Evolutionary conservation across 2,888 invertebrate species (phyloP).

Genomic region (Nephrotoma appendiculata): DNA sequence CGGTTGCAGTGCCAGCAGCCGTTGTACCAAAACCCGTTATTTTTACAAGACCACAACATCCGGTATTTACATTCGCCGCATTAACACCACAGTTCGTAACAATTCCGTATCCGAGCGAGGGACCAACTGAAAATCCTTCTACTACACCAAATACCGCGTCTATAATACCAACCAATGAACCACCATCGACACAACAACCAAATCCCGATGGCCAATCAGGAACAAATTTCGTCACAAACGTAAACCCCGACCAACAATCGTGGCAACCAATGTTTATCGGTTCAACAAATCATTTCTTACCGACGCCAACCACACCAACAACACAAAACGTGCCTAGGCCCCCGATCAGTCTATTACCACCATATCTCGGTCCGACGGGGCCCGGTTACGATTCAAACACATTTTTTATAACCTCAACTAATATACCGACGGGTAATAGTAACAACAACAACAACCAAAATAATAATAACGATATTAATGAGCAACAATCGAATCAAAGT

Average conservation of each 20-base stretch:
- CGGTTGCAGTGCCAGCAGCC: not conserved
- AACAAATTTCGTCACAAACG: not conserved
- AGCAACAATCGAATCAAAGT: not conserved
- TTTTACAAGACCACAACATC: not conserved
- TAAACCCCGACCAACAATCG: not conserved
- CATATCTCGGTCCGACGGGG: not conserved
- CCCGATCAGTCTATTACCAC: not conserved
- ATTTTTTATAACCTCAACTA: not conserved
- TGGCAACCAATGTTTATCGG: not conserved
- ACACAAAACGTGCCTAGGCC: not conserved
- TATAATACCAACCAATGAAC: not conserved
- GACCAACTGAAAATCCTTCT: not conserved
- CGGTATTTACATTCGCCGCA: not conserved
- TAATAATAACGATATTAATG: not conserved
- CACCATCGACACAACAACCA: not conserved
- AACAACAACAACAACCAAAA: not conserved
- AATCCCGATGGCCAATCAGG: not conserved
- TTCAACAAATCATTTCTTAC: not conserved
- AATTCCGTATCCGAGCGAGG: not conserved
- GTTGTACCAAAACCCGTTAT: not conserved
- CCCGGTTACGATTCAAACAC: not conserved
- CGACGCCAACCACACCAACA: not conserved
- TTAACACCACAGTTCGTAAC: not conserved
- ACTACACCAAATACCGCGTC: not conserved
- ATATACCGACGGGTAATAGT: not conserved